Base-by-base conservation (phyloP, 2,888 invertebrate species). In the Spodoptera littoralis region DNA sequence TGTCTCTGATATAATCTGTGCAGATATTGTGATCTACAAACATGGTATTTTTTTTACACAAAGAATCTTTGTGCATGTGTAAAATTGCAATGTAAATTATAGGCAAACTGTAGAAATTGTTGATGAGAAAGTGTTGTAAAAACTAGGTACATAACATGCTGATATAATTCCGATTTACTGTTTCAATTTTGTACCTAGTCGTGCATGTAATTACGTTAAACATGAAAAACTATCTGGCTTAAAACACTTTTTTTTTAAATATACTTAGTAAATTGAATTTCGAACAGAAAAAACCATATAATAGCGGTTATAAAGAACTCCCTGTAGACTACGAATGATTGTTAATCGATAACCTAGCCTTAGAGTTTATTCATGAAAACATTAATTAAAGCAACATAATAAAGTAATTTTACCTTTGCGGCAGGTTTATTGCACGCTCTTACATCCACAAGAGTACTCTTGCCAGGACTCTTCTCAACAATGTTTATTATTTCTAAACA, bases 361-460 rank as follows among this genome's bases (percentile, higher is more conserved):
- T 43, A 52, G n/a, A 36, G 36, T 36, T 36, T 36, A 36, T 36
- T 36, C 36, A 36, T 9, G 8, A 36, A 36, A 36, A 36, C 36
- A 36, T 9, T 36, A 36, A 36, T 36, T 36, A 9, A 36, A 36
- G 8, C 6, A 9, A 9, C 8, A 6, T 58, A 24, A 9, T 27
- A 52, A 13, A 30, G 46, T 43, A 58, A 63, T 36, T 62, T 95
- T 95, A 96, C 96, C 95, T 96, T 96, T 76, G 95, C 92, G 65
- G 95, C 93, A 77, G 96, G 96, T 90, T 96, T 96, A 85, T 96
- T 96, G 87, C 96, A 96, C 77, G 96, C 96, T 90, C 96, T 95
- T 79, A 96, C 96, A 91, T 96, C 96, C 75, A 96, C 95, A 76
- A 94, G 91, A 80, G 92, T 90, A 81, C 92, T 93, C 85, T 94